phyloP scores from a whole-genome alignment of 53 echinoderm and acorn worm species.

The Glandiceps talaboti region DNA sequence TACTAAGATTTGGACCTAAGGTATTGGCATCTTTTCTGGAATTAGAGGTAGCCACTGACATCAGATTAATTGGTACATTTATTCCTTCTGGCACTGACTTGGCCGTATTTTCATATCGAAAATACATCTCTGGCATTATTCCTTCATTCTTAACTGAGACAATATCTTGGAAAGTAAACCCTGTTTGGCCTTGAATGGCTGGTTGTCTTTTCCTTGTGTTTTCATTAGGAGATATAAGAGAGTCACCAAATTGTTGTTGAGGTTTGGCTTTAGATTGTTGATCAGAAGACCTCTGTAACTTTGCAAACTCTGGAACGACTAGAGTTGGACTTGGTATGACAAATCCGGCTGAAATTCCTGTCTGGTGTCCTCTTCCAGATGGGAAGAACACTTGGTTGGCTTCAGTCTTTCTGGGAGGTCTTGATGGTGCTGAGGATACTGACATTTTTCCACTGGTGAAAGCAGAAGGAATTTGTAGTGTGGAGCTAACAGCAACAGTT shows the following conservation, averaged over 20 bases:
- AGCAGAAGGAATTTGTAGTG: background rate
- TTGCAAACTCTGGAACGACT: background rate
- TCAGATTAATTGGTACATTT: background rate
- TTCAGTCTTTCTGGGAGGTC: background rate
- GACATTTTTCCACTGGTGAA: background rate
- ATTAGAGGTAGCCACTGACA: background rate
- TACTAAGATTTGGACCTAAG: background rate
- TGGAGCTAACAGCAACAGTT: background rate
- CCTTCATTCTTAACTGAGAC: background rate
- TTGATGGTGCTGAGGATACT: background rate
- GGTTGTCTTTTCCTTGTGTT: background rate
- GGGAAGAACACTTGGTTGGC: background rate
- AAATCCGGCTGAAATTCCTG: background rate
- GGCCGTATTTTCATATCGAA: background rate
- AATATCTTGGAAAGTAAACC: background rate
- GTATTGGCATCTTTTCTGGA: background rate
- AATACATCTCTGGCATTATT: background rate
- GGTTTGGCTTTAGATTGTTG: background rate
- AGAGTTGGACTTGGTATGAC: background rate
- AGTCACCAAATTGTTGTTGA: too few relatives aligned
- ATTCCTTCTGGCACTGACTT: background rate
- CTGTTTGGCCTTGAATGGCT: background rate
- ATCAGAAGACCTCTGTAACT: background rate
- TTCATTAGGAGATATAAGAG: background rate
- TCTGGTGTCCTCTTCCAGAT: background rate